Evolutionary conservation across 2,888 invertebrate genomes (phyloP), one percentile per base, ranked within the genome.

Genomic region (Lithophane semibrunnea): DNA sequence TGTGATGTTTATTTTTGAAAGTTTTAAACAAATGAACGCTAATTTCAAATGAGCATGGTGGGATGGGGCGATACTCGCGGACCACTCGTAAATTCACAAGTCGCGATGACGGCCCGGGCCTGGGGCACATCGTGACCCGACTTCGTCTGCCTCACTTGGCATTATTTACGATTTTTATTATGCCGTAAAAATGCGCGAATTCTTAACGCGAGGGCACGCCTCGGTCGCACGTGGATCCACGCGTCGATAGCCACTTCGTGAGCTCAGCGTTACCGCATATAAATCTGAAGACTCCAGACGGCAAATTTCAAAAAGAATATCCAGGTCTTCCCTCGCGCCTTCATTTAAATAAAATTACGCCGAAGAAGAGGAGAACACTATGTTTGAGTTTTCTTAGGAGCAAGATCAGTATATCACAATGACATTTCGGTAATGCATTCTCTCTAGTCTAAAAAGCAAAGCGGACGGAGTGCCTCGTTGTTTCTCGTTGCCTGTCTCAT

Each of bases 111-210:
- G 95, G 94, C 90, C 85, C 88, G 83, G 83, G 93, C 96, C 94
- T 87, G 92, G 87, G 94, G 96, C 96, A 89, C 91, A 88, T 96
- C 96, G 96, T 96, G 96, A 96, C 96, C 95, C 89, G 93, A 90
- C 94, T 92, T 89, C 90, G 92, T 92, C 92, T 92, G 94, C 92
- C 91, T 93, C 92, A 94, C 93, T 94, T 92, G 92, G 93, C 91
- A 92, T 95, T 95, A 95, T 95, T 95, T 95, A 95, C 94, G 94
- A 95, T 95, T 96, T 96, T 96, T 96, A 95, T 95, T 94, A 93
- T 92, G 92, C 92, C 91, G 94, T 94, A 95, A 96, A 96, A 96
- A 95, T 94, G 94, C 93, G 95, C 94, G 93, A 96, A 95, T 94
- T 92, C 93, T 95, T 94, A 93, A 91, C 85, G 89, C 83, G 90